Conservation (phyloP, 2,797 vertebrate species). For the Microhierax caerulescens region DNA sequence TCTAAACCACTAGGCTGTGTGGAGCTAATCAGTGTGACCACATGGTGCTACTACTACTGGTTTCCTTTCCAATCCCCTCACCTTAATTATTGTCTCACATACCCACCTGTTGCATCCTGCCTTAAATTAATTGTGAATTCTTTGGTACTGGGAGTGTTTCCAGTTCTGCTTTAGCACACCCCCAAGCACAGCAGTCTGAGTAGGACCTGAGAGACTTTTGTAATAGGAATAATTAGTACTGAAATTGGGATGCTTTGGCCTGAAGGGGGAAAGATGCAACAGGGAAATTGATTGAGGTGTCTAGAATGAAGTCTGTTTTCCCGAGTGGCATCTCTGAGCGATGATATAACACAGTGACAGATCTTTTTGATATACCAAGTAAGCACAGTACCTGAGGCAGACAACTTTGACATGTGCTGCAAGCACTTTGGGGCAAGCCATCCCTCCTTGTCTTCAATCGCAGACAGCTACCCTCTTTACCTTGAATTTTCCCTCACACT, state of each 20-base stretch:
- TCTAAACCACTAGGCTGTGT: background rate
- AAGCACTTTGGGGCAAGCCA: background rate
- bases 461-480: background rate
- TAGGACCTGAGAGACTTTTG: background rate
- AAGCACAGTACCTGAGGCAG: background rate
- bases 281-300: background rate
- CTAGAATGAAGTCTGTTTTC: background rate
- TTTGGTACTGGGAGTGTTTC: slow-evolving; percentile 25
- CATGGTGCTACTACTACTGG: background rate
- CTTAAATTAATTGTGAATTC: slow-evolving; percentile 46
- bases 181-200: background rate
- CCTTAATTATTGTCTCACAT: background rate
- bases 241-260: slow-evolving; percentile 17
- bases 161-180: background rate
- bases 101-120: slow-evolving; percentile 37
- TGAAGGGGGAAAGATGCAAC: slow-evolving; percentile 1
- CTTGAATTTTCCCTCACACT: background rate
- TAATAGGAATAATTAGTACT: slow-evolving; percentile 43
- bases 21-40: background rate
- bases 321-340: background rate
- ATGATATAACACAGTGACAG: background rate
- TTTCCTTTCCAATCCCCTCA: background rate
- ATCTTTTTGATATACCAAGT: background rate
- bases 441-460: background rate
- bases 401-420: background rate